These are phyloP conservation scores for Nibea albiflora DNA, from an alignment of 2,113 vertebrate genomes.

Conservation along the genomic window DNA sequence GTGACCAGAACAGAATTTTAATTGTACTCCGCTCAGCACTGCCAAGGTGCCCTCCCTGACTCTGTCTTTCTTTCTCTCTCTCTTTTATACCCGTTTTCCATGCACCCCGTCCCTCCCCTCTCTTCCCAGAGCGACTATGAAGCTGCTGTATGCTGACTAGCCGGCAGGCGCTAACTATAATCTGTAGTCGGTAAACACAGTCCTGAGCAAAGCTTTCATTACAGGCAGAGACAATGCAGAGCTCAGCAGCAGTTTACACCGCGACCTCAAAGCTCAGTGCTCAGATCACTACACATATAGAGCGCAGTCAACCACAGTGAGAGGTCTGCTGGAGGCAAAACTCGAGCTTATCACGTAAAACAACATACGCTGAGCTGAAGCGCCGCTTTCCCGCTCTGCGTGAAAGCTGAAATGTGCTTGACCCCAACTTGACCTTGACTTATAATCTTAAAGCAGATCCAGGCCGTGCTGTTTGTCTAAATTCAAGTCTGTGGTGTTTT, in stretches of 20 bases:
- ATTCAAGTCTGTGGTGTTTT: neutral
- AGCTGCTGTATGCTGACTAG: constrained; percentile 2
- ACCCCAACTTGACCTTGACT: constrained; percentile 31
- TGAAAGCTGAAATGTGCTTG: neutral
- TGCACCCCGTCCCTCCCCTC: constrained; percentile 7
- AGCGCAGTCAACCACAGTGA: neutral
- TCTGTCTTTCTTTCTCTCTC: neutral
- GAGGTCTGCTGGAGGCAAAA: constrained; percentile 11
- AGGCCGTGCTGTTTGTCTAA: constrained; percentile 5
- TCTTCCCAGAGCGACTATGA: neutral
- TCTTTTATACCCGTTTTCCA: constrained; percentile 13
- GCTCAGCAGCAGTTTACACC: constrained; percentile 56
- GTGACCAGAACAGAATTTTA: constrained; percentile 54
- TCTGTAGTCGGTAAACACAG: constrained; percentile 59
- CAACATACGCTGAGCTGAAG: constrained; percentile 24
- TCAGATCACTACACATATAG: constrained; percentile 6
- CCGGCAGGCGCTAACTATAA: constrained; percentile 37
- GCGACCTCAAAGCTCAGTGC: constrained; percentile 38
- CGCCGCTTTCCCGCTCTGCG: neutral
- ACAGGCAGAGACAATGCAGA: constrained; percentile 44
- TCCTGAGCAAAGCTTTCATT: constrained; percentile 51
- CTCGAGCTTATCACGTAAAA: constrained; percentile 7
- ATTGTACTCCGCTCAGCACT: constrained; percentile 40
- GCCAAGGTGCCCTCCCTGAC: constrained; percentile 32
- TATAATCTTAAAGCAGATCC: constrained; percentile 18